Conservation (phyloP, 2,113 vertebrate genomes). For the Hypomesus transpacificus region DNA sequence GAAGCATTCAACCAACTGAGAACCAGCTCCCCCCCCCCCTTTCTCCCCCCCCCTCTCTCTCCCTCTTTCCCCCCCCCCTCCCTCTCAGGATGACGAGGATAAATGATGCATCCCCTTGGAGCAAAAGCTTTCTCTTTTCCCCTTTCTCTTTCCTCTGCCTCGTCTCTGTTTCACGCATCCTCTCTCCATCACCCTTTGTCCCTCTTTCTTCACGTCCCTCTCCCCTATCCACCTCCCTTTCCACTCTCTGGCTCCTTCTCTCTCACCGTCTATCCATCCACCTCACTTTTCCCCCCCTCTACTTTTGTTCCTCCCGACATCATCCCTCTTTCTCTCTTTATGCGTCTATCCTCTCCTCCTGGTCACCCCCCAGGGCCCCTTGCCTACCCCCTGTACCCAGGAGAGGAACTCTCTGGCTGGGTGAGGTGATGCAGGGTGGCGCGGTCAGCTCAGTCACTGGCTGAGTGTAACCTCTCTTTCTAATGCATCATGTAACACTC, state of each 20-base stretch:
- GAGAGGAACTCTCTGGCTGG: background rate
- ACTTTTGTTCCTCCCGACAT: no score
- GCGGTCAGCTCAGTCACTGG: background rate
- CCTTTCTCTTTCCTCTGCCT: slow-evolving; percentile 4
- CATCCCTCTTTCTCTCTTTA: background rate
- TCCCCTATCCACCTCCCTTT: background rate
- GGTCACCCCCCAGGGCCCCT: slow-evolving; percentile 28
- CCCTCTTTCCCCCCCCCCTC: background rate
- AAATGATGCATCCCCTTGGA: slow-evolving; percentile 51
- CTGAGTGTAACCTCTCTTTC: background rate
- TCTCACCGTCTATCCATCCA: no score
- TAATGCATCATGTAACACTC: slow-evolving; percentile 1
- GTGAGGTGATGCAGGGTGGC: background rate
- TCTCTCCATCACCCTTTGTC: slow-evolving; percentile 6
- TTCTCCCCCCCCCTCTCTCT: background rate
- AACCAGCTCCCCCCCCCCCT: slow-evolving; percentile 4
- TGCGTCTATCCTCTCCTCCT: background rate
- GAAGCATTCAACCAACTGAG: slow-evolving; percentile 37
- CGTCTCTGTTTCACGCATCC: slow-evolving; percentile 3
- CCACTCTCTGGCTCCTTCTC: background rate
- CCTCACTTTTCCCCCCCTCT: no score
- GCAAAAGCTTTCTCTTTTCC: slow-evolving; percentile 12
- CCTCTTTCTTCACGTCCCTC: background rate
- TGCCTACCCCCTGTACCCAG: background rate
- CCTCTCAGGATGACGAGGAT: slow-evolving; percentile 46